Conservation (phyloP, 1,140 invertebrate genomes). For the Oscheius sp. region DNA sequence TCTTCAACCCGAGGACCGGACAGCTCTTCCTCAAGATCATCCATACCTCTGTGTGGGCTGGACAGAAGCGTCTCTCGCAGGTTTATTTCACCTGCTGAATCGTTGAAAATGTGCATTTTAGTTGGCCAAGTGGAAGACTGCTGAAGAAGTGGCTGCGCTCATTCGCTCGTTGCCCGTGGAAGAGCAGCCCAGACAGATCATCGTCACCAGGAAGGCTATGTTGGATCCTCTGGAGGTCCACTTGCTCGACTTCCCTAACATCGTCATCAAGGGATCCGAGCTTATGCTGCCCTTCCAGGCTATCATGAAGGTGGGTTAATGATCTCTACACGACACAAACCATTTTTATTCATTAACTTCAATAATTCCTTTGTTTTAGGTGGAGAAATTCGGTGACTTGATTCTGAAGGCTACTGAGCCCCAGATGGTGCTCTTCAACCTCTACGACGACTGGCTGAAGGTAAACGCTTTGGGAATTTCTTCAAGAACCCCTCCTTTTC, state of each 20-base stretch:
- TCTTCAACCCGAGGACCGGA: constrained; percentile 98
- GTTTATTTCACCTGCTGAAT: too few species aligned
- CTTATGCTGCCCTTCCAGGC: constrained; percentile 98
- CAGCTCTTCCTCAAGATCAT: constrained; percentile 99
- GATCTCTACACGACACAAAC: constrained; percentile 21
- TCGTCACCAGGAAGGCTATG: constrained; percentile 98
- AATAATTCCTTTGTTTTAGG: constrained; percentile 66
- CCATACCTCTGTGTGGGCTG: constrained; percentile 99
- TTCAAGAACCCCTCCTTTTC: constrained; percentile 28
- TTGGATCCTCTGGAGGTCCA: constrained; percentile 69
- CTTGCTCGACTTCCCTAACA: constrained; percentile 97
- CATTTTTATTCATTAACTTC: constrained; percentile 6
- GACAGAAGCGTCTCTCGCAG: constrained; percentile 71
- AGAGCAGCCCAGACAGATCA: constrained; percentile 99
- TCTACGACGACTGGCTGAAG: constrained; percentile 99
- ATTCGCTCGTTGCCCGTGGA: constrained; percentile 98
- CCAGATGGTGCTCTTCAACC: constrained; percentile 98
- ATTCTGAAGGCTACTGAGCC: constrained; percentile 99
- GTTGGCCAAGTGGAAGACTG: constrained; percentile 97
- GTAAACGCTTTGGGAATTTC: constrained; percentile 51
- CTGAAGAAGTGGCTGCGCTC: constrained; percentile 97
- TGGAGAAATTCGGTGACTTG: constrained; percentile 98
- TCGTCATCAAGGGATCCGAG: constrained; percentile 99
- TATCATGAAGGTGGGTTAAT: constrained; percentile 89
- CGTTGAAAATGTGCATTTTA: constrained; percentile 61